Base-by-base conservation (phyloP, 2,113 vertebrate genomes). In the Psittacula cyanocephala region DNA sequence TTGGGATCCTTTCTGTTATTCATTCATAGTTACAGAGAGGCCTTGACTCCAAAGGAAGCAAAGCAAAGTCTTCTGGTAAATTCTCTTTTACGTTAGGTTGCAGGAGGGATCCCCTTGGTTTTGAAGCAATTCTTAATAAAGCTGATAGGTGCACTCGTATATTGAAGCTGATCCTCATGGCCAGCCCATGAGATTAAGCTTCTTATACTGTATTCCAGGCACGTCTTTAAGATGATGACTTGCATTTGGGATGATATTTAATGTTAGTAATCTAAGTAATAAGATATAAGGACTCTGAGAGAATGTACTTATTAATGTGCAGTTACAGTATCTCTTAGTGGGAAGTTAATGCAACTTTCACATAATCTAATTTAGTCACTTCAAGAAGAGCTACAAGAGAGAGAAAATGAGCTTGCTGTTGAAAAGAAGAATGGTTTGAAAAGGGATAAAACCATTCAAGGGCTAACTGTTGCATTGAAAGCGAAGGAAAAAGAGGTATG, bases 401-500 rank as follows among this genome's bases (percentile, higher is more conserved):
- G 95, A 69, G 99, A 99, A 95, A 97, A 97, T 82, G 98, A 98
- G 91, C 98, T 99, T 90, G 97, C 96, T 91, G 96, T 97, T 27
- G 99, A 99, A 91, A 99, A 98, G 98, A 99, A 98, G 97, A 99
- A 99, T 93, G 96, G 98, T 86, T 87, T 99, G 94, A 99, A 99
- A 97, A 98, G 99, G 96, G 99, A 99, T 97, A 99, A 99, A 98
- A 99, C 99, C 31, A 99, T 99, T 96, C 99, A 99, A 96, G 99
- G 99, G 19, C 98, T 99, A 76, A 98, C 98, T 60, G 96, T 98
- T 70, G 98, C 99, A 59, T 97, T 99, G 74, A 98, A 98, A 96
- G 98, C 98, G 79, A 99, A 99, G 94, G 99, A 99, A 57, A 99
- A 98, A 94, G 99, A 99, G 99, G 99, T 99, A 88, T 82, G 95